Percentiles rank a stretch among this genome's conserved stretches.
phyloP scores from a whole-genome alignment of 2,797 vertebrate genomes.

The Smutsia temminckii region DNA sequence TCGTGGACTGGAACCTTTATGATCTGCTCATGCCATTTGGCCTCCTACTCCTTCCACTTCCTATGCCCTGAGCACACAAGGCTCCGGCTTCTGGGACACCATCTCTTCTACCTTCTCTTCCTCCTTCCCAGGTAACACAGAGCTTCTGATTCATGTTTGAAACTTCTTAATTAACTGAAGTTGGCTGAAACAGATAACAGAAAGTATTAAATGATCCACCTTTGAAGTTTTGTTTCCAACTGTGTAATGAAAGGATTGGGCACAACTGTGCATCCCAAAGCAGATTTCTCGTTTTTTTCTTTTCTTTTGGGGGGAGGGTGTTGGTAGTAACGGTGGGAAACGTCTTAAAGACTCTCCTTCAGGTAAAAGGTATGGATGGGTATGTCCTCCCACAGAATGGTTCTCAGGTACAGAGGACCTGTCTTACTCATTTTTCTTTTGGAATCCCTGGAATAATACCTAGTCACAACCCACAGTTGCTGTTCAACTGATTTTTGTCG shows the following conservation, averaged over 20 bases:
- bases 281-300: neutral
- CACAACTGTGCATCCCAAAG: neutral
- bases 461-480: neutral
- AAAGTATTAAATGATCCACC: neutral
- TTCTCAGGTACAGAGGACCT: neutral
- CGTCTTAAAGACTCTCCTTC: neutral
- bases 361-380: neutral
- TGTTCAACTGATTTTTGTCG: neutral
- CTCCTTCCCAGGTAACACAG: neutral
- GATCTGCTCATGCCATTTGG: neutral
- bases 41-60: neutral
- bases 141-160: neutral
- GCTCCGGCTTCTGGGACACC: neutral
- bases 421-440: neutral
- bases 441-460: neutral
- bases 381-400: neutral
- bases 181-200: neutral
- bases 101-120: neutral
- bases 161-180: neutral
- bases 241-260: neutral
- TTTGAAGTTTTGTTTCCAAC: neutral
- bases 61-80: neutral
- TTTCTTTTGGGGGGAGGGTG: neutral
- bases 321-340: neutral
- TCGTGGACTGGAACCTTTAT: neutral